These are phyloP conservation scores for Cydia strobilella DNA, from an alignment of 1,140 invertebrate genomes.

Conservation along the genomic window DNA sequence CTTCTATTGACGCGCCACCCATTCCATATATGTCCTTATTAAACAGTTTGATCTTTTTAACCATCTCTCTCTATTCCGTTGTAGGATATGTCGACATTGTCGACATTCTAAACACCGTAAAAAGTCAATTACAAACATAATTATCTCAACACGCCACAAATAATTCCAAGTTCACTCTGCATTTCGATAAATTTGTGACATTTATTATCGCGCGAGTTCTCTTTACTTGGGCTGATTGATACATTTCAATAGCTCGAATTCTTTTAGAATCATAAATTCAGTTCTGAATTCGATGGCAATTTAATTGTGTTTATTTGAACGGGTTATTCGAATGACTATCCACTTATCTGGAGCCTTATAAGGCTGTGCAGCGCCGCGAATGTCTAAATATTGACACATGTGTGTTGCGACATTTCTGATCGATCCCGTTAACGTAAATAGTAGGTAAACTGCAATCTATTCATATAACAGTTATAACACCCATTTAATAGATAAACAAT, in stretches of 20 bases:
- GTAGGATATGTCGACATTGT: constrained; percentile 27
- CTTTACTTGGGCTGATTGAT: constrained; percentile 3
- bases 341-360: constrained; percentile 16
- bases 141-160: not conserved
- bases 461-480: not conserved
- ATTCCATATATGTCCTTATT: constrained; percentile 9
- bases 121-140: not conserved
- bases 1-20: not conserved
- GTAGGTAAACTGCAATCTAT: constrained; percentile 3
- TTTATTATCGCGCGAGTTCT: not conserved
- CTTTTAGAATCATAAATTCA: constrained; percentile 5
- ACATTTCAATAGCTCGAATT: constrained; percentile 21
- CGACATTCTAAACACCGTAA: not conserved
- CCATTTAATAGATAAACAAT: not conserved
- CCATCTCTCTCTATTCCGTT: not conserved
- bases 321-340: constrained; percentile 15
- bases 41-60: constrained; percentile 14
- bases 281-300: constrained; percentile 4
- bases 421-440: not conserved
- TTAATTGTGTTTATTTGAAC: constrained; percentile 26
- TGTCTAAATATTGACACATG: constrained; percentile 29
- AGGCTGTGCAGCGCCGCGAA: not conserved
- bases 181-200: constrained; percentile 27
- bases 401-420: constrained; percentile 21
- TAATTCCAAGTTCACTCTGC: constrained; percentile 21